Percentiles rank a stretch among this genome's conserved stretches.
These are phyloP conservation scores for Astropecten irregularis DNA, from an alignment of 53 echinoderm and acorn worm species.

Conservation along the genomic window DNA sequence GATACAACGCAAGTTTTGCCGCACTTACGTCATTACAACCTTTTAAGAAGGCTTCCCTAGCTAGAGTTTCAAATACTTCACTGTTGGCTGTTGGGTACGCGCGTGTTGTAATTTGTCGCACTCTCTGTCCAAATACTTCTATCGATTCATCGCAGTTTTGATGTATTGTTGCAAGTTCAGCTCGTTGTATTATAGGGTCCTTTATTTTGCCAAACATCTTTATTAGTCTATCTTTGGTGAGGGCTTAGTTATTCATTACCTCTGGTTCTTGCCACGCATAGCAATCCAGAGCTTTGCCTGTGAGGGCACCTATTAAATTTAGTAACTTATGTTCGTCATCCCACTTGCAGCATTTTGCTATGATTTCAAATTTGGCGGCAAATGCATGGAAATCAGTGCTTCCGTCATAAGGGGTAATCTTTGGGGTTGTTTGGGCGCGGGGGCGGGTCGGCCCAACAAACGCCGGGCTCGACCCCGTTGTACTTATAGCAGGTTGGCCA, in stretches of 20 bases:
- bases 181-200: constrained; percentile 18
- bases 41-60: too few species aligned
- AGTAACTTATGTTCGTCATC: background rate
- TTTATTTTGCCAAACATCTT: constrained; percentile 35
- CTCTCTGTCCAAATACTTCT: too few species aligned
- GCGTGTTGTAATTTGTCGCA: too few species aligned
- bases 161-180: constrained; percentile 10
- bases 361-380: background rate
- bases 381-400: background rate
- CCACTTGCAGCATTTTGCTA: constrained; percentile 15
- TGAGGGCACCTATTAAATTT: background rate
- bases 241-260: background rate
- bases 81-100: too few species aligned
- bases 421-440: background rate
- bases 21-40: too few species aligned
- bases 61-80: too few species aligned
- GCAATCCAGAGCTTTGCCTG: constrained; percentile 3
- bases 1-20: too few species aligned
- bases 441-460: background rate
- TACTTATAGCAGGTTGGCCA: background rate
- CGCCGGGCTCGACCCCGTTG: background rate
- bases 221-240: background rate
- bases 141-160: too few species aligned
- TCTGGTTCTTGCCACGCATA: too few species aligned
- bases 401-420: background rate